Evolutionary conservation across 2,888 invertebrate species (phyloP), one percentile per base, ranked within the genome.

Genomic region (Coenonympha glycerion): DNA sequence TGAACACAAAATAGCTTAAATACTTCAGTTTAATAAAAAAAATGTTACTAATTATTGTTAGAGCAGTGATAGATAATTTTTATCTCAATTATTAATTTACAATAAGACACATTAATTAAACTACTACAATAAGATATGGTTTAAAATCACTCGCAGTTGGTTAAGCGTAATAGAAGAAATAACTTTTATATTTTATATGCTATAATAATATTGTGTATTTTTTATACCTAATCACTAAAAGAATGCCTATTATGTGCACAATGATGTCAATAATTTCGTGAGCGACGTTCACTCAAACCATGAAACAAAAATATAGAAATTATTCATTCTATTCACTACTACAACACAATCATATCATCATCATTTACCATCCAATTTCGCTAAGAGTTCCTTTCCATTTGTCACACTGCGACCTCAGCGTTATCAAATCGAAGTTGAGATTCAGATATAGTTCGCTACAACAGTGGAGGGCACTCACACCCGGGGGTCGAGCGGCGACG

Each of bases 81-180:
- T 55, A 57, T 62, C 55, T 60, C 53, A 56, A 61, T 59, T 58
- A n/a, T n/a, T n/a, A n/a, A n/a, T n/a, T n/a, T n/a, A 64, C 56
- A 54, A 58, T 57, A 63, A 71, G 66, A n/a, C n/a, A n/a, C 72
- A 62, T 62, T 66, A 65, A 67, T 70, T 65, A 67, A 61, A 71
- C 79, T 79, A 79, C 68, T 59, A 46, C 37, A 62, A 71, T 71
- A 77, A 70, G 84, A 86, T 85, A 85, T 85, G 85, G 80, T 82
- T 78, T 64, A 59, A 68, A 78, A 84, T 84, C 84, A 85, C 84
- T 75, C 73, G 69, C 69, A 67, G 68, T 70, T 68, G 66, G 49
- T 52, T 65, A 60, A 58, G 61, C 57, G 53, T 60, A 59, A 55
- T 60, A 63, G 63, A 59, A 50, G 55, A 60, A 60, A 54, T 60